These are phyloP conservation scores for Varanus salvator DNA, from an alignment of 2,113 vertebrate genomes.

Conservation along the genomic window DNA sequence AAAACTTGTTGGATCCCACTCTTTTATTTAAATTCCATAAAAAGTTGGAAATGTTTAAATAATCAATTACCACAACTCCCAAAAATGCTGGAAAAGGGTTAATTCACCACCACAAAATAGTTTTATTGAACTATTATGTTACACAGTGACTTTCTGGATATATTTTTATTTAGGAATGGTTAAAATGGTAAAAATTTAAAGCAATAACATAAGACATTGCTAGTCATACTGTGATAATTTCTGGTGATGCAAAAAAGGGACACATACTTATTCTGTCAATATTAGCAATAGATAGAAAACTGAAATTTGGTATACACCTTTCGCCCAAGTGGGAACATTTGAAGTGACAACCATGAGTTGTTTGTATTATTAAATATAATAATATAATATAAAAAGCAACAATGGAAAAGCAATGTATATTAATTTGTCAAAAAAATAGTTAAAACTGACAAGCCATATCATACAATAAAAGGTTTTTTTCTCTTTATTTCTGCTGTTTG, in stretches of 20 bases:
- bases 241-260: background rate
- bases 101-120: background rate
- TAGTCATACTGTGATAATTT: background rate
- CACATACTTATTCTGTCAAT: background rate
- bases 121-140: background rate
- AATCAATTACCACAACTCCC: background rate
- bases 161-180: background rate
- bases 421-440: slow-evolving; percentile 36
- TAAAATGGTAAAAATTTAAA: background rate
- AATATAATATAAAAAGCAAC: slow-evolving; percentile 37
- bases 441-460: slow-evolving; percentile 11
- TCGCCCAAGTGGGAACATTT: background rate
- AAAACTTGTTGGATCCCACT: background rate
- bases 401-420: slow-evolving; percentile 26
- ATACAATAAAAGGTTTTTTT: background rate
- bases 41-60: background rate
- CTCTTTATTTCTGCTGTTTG: background rate
- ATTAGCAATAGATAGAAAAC: background rate
- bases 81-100: background rate
- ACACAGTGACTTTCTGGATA: background rate
- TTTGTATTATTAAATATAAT: slow-evolving; percentile 30
- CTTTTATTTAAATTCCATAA: background rate
- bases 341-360: background rate
- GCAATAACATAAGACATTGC: background rate
- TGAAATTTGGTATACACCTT: background rate